These are phyloP conservation scores for Edolisoma coerulescens DNA, from an alignment of 2,113 vertebrate species.

Conservation along the genomic window DNA sequence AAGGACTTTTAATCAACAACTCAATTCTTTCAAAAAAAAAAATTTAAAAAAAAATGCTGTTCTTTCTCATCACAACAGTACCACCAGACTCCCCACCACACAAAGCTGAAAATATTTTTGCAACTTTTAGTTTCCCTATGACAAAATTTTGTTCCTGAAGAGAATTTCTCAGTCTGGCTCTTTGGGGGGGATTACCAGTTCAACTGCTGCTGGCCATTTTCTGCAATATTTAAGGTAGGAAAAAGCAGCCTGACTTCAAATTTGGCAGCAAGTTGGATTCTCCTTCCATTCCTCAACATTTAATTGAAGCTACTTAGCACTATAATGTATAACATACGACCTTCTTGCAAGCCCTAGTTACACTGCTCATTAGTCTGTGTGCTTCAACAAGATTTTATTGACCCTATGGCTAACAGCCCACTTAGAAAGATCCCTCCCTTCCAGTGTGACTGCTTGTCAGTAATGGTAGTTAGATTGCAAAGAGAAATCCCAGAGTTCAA, in stretches of 20 bases:
- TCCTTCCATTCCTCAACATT: neutral
- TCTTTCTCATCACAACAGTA: neutral
- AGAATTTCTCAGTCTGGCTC: neutral
- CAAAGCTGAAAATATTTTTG: neutral
- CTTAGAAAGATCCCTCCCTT: neutral
- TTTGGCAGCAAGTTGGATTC: neutral
- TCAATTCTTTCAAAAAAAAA: neutral
- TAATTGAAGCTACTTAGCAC: neutral
- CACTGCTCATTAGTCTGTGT: neutral
- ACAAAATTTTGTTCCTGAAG: neutral
- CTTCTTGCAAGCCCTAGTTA: neutral
- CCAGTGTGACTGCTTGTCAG: neutral
- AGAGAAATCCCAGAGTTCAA: neutral
- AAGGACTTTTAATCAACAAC: neutral
- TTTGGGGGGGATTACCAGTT: neutral
- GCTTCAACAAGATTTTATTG: slow-evolving; percentile 1
- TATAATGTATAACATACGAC: neutral
- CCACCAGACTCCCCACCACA: neutral
- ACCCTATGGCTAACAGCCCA: neutral
- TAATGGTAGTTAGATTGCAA: neutral
- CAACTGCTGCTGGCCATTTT: neutral
- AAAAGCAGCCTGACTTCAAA: neutral
- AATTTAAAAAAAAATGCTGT: neutral
- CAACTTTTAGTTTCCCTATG: neutral
- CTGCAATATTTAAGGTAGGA: neutral